Evolutionary conservation across 2,797 vertebrate genomes (phyloP).

Genomic region (Etheostoma perlongum): DNA sequence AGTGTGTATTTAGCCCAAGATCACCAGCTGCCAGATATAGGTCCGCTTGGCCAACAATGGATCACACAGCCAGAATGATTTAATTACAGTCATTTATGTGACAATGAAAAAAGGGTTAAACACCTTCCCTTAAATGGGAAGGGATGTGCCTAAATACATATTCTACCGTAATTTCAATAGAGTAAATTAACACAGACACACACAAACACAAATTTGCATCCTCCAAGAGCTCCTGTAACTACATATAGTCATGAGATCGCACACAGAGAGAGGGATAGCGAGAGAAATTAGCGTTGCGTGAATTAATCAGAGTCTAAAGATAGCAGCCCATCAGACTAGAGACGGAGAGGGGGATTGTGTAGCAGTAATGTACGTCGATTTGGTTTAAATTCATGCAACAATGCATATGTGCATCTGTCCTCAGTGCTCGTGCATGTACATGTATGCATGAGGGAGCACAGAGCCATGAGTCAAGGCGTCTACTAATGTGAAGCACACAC

Average conservation of each 20-base stretch:
- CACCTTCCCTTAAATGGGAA: constrained; percentile 37
- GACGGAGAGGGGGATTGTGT: constrained; percentile 25
- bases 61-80: constrained; percentile 55
- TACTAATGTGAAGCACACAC: constrained; percentile 62
- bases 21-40: constrained; percentile 63
- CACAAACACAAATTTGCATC: constrained; percentile 61
- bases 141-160: constrained; percentile 45
- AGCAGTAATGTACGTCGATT: constrained; percentile 67
- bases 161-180: constrained; percentile 44
- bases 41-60: constrained; percentile 62
- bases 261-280: constrained; percentile 70
- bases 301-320: constrained; percentile 85
- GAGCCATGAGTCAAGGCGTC: constrained; percentile 55
- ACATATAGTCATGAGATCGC: constrained; percentile 76
- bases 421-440: constrained; percentile 38
- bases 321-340: constrained; percentile 79
- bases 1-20: constrained; percentile 58
- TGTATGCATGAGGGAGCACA: constrained; percentile 67
- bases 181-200: constrained; percentile 54
- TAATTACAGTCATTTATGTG: constrained; percentile 71
- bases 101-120: constrained; percentile 64
- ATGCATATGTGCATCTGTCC: constrained; percentile 57
- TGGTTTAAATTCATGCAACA: constrained; percentile 74
- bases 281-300: constrained; percentile 80
- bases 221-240: constrained; percentile 63